These are phyloP conservation scores for Paratrypauchen microcephalus DNA, from an alignment of 2,797 vertebrate species.

Conservation along the genomic window DNA sequence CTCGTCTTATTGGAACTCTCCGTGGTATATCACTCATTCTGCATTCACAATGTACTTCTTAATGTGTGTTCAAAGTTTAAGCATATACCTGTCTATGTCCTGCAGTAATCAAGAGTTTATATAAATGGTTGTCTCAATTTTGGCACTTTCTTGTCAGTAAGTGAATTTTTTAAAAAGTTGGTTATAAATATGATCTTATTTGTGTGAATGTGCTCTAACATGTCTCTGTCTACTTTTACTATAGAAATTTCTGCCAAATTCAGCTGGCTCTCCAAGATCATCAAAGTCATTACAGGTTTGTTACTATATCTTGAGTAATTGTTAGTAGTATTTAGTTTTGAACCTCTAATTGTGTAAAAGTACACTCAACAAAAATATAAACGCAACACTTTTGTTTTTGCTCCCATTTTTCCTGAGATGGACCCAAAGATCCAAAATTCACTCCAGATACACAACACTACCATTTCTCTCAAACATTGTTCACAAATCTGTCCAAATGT, in stretches of 20 bases:
- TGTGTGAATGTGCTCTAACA: neutral
- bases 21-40: constrained; percentile 47
- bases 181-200: constrained; percentile 1
- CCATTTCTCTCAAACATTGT: no score
- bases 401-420: no score
- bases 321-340: constrained; percentile 28
- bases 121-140: constrained; percentile 53
- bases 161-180: constrained; percentile 18
- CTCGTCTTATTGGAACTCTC: constrained; percentile 61
- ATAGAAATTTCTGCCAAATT: constrained; percentile 54
- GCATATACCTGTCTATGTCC: neutral
- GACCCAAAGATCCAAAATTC: no score
- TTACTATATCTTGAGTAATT: neutral
- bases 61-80: neutral
- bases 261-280: constrained; percentile 44
- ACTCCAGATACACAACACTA: no score
- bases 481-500: no score
- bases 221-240: constrained; percentile 19
- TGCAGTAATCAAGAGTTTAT: constrained; percentile 61
- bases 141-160: constrained; percentile 63
- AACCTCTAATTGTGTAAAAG: neutral
- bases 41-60: neutral
- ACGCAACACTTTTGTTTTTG: no score
- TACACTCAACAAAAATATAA: no score
- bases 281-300: constrained; percentile 29